A percentile compares a stretch with the other conserved stretches of the same genome.
phyloP scores from a whole-genome alignment of 2,797 vertebrate species.

The Ceryle rudis region DNA sequence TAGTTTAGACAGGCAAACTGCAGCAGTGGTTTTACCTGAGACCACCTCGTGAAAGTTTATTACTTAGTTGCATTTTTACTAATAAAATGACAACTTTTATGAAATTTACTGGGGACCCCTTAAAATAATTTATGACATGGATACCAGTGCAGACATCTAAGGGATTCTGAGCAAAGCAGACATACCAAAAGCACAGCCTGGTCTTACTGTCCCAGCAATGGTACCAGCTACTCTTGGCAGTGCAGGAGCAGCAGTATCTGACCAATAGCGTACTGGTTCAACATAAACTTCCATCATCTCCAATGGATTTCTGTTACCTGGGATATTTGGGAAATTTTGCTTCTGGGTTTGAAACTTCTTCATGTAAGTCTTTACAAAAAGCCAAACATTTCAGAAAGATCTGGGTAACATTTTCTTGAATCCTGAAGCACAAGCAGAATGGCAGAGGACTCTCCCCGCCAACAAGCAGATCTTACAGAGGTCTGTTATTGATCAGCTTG shows the following conservation, averaged over 20 bases:
- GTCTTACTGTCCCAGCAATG: not conserved
- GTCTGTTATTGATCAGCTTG: not conserved
- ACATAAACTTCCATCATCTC: not conserved
- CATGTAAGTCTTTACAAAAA: not conserved
- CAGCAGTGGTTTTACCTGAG: not conserved
- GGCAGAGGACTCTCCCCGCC: not conserved
- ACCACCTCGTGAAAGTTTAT: not conserved
- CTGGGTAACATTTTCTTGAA: not conserved
- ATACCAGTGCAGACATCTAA: not conserved
- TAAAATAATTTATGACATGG: not conserved
- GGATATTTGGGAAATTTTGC: not conserved
- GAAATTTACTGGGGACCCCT: not conserved
- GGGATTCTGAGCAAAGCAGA: not conserved
- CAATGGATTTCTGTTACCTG: not conserved
- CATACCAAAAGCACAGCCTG: not conserved
- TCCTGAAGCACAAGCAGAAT: not conserved
- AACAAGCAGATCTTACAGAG: not conserved
- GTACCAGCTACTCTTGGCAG: not conserved
- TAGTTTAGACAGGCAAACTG: not conserved
- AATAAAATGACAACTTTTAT: not conserved
- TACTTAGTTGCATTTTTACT: not conserved
- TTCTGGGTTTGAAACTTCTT: not conserved
- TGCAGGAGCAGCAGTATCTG: not conserved
- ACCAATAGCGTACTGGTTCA: not conserved
- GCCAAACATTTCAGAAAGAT: not conserved